Percentiles rank a stretch among this genome's conserved stretches.
phyloP scores from a whole-genome alignment of 2,888 invertebrate genomes.

The Tipula confusa region DNA sequence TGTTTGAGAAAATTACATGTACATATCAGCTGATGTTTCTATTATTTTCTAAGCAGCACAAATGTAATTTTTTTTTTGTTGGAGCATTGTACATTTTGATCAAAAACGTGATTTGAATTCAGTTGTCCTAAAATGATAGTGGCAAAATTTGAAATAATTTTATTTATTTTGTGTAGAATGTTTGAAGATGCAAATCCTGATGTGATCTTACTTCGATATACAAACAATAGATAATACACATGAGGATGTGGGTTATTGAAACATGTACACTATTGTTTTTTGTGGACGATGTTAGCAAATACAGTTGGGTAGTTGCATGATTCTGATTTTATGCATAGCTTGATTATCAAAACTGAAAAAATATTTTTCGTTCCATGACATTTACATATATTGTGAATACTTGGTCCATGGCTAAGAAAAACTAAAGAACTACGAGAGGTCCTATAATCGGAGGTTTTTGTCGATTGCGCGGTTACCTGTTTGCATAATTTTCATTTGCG shows the following conservation, averaged over 20 bases:
- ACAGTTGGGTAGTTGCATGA: no score
- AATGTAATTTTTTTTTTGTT: background rate
- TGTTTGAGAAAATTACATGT: background rate
- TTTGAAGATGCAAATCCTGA: background rate
- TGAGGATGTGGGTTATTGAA: background rate
- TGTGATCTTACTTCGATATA: background rate
- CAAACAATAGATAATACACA: background rate
- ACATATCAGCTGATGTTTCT: slow-evolving; percentile 12
- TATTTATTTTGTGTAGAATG: background rate
- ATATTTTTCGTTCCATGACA: no score
- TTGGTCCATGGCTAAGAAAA: no score
- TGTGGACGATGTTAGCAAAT: no score
- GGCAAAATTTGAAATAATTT: background rate
- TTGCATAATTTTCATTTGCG: no score
- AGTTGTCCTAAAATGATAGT: background rate
- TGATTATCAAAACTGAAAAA: no score
- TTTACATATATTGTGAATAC: no score
- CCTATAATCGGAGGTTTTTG: no score
- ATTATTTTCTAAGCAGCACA: background rate
- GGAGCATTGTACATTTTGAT: background rate
- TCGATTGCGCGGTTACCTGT: no score
- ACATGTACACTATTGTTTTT: no score
- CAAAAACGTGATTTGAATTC: background rate
- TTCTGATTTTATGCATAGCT: no score
- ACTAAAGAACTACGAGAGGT: no score